Conservation (phyloP, 30 jellyfish, hydroid and myxozoan genomes). For the Aurelia coerulea region DNA sequence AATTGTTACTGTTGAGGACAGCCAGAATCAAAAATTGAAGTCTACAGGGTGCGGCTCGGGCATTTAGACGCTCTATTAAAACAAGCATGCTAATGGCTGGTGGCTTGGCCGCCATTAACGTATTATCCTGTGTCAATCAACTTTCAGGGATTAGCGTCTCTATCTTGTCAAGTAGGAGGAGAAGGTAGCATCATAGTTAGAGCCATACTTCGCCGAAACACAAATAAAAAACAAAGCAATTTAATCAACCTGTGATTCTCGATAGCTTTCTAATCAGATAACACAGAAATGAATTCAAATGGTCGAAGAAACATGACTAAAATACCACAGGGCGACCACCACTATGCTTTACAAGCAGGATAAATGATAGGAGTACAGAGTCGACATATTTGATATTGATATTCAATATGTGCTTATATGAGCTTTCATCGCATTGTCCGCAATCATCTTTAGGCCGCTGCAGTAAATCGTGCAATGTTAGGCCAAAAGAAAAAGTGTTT, state of each 20-base stretch:
- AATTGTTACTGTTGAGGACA: too few species aligned
- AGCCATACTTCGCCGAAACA: slow-evolving; percentile 28
- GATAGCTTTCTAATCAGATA: slow-evolving; percentile 64
- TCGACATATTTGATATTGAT: not conserved
- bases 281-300: not conserved
- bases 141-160: slow-evolving; percentile 57
- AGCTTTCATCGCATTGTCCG: not conserved
- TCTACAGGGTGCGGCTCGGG: slow-evolving; percentile 8
- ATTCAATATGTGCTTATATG: not conserved
- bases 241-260: slow-evolving; percentile 35
- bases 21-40: too few species aligned
- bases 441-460: not conserved
- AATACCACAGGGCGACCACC: slow-evolving; percentile 9
- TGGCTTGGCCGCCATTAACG: slow-evolving; percentile 74
- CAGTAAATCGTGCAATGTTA: too few species aligned
- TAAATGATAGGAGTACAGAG: too few species aligned
- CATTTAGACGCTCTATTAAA: slow-evolving; percentile 31
- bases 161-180: slow-evolving; percentile 76
- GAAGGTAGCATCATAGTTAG: slow-evolving; percentile 14
- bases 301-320: not conserved
- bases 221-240: slow-evolving; percentile 31
- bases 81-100: slow-evolving; percentile 66
- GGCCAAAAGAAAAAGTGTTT: too few species aligned
- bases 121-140: slow-evolving; percentile 75
- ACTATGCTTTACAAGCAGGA: not conserved